phyloP scores from a whole-genome alignment of 2,888 invertebrate species.

The Anthrax anthrax region DNA sequence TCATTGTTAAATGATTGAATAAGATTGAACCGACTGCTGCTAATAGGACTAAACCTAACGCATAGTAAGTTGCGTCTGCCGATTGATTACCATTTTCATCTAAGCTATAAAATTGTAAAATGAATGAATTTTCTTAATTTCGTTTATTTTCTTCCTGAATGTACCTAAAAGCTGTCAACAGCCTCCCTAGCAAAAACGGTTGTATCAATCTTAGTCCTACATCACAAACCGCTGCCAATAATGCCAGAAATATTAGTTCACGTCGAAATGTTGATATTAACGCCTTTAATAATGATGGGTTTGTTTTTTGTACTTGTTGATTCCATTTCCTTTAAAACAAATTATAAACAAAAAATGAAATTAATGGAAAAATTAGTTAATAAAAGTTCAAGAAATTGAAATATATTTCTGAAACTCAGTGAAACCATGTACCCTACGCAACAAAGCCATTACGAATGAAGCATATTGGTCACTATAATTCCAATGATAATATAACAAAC shows the following conservation, averaged over 20 bases:
- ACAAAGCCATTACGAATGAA: no score
- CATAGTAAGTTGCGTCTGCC: conserved; percentile 41
- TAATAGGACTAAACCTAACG: conserved; percentile 30
- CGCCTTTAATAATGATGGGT: conserved; percentile 14
- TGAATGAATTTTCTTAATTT: no score
- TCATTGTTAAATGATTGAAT: conserved; percentile 50
- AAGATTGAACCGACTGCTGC: conserved; percentile 33
- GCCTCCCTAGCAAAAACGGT: conserved; percentile 14
- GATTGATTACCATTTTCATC: not conserved
- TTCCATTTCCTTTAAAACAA: conserved; percentile 13
- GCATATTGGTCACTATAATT: no score
- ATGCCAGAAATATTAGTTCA: conserved; percentile 12
- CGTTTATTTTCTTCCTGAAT: not conserved
- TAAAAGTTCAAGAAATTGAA: no score
- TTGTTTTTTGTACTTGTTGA: conserved; percentile 9
- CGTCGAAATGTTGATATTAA: conserved; percentile 14
- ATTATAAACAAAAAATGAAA: not conserved
- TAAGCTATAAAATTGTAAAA: not conserved
- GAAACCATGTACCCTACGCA: no score
- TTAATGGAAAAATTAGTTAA: no score
- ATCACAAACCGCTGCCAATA: conserved; percentile 12
- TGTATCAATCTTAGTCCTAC: conserved; percentile 12
- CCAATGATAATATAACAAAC: no score
- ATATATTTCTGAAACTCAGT: no score
- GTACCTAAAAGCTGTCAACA: conserved; percentile 14